Evolutionary conservation across 2,113 vertebrate species (phyloP).

Genomic region (Brachyhypopomus gauderio): DNA sequence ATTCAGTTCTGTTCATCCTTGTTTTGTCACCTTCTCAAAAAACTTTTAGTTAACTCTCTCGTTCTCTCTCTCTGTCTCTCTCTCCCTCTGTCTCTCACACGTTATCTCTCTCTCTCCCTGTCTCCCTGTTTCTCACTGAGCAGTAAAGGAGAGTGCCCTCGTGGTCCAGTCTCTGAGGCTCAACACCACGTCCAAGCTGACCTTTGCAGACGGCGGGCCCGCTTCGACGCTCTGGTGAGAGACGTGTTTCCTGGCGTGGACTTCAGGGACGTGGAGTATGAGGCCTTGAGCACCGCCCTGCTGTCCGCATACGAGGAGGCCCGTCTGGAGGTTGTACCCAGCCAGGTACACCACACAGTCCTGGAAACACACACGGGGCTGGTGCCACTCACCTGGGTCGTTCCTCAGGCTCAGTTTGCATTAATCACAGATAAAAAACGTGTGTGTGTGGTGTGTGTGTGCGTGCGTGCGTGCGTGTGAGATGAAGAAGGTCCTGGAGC

Average conservation of each 20-base stretch:
- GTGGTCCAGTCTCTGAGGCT: conserved; percentile 93
- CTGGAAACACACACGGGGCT: too few relatives aligned
- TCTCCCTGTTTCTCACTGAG: conserved; percentile 35
- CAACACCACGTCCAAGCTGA: conserved; percentile 97
- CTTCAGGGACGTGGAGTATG: conserved; percentile 87
- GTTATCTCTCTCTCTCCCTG: not conserved
- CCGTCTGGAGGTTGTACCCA: conserved; percentile 86
- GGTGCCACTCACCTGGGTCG: too few relatives aligned
- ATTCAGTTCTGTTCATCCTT: too few relatives aligned
- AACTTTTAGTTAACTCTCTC: too few relatives aligned
- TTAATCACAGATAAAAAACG: too few relatives aligned
- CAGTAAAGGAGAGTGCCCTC: conserved; percentile 88
- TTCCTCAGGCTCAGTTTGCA: too few relatives aligned
- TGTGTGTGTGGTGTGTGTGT: conserved; percentile 2
- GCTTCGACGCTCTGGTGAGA: conserved; percentile 90
- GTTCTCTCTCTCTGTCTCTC: conserved; percentile 35
- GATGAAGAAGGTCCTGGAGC: conserved; percentile 92
- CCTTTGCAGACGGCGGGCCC: conserved; percentile 87
- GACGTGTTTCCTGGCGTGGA: conserved; percentile 91
- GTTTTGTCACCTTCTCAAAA: too few relatives aligned
- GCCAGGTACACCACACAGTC: conserved; percentile 78
- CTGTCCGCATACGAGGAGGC: conserved; percentile 86
- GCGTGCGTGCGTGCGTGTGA: conserved; percentile 57
- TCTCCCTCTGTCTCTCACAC: conserved; percentile 1
- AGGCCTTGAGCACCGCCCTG: conserved; percentile 80